Percentiles rank a stretch among this genome's conserved stretches.
phyloP scores from a whole-genome alignment of 2,888 invertebrate genomes.

The Drosophila quinaria region DNA sequence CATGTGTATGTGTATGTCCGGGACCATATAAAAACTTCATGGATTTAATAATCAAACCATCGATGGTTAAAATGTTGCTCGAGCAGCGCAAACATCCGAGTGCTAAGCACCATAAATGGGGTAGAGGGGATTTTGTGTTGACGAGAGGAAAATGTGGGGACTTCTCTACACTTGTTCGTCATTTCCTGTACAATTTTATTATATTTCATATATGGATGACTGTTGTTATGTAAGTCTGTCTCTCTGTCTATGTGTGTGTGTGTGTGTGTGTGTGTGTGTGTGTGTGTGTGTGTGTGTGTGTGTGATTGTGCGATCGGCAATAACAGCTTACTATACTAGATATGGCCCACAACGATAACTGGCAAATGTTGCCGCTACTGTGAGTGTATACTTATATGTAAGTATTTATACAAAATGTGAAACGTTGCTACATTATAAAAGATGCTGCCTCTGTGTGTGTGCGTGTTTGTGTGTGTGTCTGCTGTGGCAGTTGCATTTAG shows the following conservation, averaged over 20 bases:
- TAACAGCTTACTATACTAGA: no score
- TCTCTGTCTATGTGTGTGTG: slow-evolving; percentile 34
- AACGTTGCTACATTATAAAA: slow-evolving; percentile 73
- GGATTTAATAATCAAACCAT: slow-evolving; percentile 82
- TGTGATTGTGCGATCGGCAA: slow-evolving; percentile 24
- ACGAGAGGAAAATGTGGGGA: slow-evolving; percentile 26
- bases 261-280: slow-evolving; percentile 38
- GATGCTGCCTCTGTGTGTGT: slow-evolving; percentile 27
- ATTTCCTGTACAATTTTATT: slow-evolving; percentile 83
- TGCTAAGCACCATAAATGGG: slow-evolving; percentile 20
- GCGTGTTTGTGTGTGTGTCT: slow-evolving; percentile 11
- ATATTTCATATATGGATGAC: slow-evolving; percentile 73
- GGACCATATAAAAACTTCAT: slow-evolving; percentile 77
- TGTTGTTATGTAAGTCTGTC: slow-evolving; percentile 28
- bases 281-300: slow-evolving; percentile 21
- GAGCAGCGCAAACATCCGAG: slow-evolving; percentile 43
- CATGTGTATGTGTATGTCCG: slow-evolving; percentile 32
- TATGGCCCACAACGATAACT: slow-evolving; percentile 28
- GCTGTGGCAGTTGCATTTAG: slow-evolving; percentile 22
- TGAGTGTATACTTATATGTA: slow-evolving; percentile 47
- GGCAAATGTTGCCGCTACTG: slow-evolving; percentile 48
- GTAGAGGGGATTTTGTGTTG: neutral
- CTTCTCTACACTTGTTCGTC: slow-evolving; percentile 74
- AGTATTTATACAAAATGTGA: slow-evolving; percentile 76
- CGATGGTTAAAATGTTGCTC: slow-evolving; percentile 76